Evolutionary conservation across 2,888 invertebrate species (phyloP).

Genomic region (Euzophera pinguis): DNA sequence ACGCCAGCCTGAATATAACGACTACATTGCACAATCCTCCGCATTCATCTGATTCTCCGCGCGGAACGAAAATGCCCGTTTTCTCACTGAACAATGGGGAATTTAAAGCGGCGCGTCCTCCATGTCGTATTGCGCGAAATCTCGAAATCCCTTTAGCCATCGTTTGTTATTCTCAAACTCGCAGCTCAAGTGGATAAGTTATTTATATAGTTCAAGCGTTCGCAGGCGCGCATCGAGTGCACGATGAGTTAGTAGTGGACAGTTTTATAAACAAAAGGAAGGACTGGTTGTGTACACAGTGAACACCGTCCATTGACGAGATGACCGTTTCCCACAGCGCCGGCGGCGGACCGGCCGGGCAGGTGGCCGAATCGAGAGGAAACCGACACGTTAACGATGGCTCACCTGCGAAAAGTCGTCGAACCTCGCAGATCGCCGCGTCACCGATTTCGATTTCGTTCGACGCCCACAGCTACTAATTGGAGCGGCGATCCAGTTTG

Average conservation of each 20-base stretch:
- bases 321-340: conserved; percentile 65
- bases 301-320: conserved; percentile 66
- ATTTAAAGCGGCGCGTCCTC: conserved; percentile 36
- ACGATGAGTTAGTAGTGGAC: conserved; percentile 67
- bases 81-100: conserved; percentile 50
- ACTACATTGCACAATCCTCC: conserved; percentile 44
- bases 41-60: conserved; percentile 40
- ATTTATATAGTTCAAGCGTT: conserved; percentile 53
- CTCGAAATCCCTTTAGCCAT: conserved; percentile 29
- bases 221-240: conserved; percentile 43
- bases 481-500: conserved; percentile 41
- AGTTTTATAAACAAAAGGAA: conserved; percentile 76
- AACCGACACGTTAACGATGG: conserved; percentile 51
- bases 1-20: conserved; percentile 39
- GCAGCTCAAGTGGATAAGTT: conserved; percentile 38
- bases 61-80: conserved; percentile 46
- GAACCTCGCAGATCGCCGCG: conserved; percentile 35
- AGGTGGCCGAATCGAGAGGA: conserved; percentile 57
- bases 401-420: conserved; percentile 49
- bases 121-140: conserved; percentile 38
- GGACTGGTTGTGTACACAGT: conserved; percentile 57
- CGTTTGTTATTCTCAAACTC: conserved; percentile 30
- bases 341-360: conserved; percentile 50
- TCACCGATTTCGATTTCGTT: conserved; percentile 56
- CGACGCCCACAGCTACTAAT: conserved; percentile 40